Percentiles rank a stretch among this genome's conserved stretches.
Conservation (phyloP, 64 coral and sea anemone species). For the Catalaphyllia jardinei region DNA sequence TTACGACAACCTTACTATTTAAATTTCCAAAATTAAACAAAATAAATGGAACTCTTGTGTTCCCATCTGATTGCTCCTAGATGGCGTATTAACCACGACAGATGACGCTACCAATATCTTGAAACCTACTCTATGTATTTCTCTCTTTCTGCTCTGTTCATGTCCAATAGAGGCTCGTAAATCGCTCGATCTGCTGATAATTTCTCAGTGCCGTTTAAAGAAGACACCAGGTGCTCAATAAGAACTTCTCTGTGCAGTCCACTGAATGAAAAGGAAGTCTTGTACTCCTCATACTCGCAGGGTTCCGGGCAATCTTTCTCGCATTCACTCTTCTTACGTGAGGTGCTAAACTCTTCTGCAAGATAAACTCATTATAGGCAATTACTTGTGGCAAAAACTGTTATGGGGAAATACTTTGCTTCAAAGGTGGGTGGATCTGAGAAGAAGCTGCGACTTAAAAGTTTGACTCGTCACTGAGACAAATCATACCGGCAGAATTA, state of each 20-base stretch:
- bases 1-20: no score
- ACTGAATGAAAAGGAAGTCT: conserved; percentile 8
- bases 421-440: no score
- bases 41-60: no score
- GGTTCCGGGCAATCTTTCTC: not conserved
- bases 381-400: no score
- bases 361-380: not conserved
- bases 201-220: not conserved
- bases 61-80: no score
- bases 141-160: not conserved
- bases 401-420: no score
- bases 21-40: no score
- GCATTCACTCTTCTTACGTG: not conserved
- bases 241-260: not conserved
- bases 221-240: not conserved
- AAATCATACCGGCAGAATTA: no score
- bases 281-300: not conserved
- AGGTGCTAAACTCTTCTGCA: conserved; percentile 6
- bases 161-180: conserved; percentile 23
- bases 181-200: not conserved
- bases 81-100: no score
- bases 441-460: no score
- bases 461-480: no score
- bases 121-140: conserved; percentile 6
- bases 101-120: no score